Evolutionary conservation across 2,797 vertebrate genomes (phyloP).

Genomic region (Scarus forsteni): DNA sequence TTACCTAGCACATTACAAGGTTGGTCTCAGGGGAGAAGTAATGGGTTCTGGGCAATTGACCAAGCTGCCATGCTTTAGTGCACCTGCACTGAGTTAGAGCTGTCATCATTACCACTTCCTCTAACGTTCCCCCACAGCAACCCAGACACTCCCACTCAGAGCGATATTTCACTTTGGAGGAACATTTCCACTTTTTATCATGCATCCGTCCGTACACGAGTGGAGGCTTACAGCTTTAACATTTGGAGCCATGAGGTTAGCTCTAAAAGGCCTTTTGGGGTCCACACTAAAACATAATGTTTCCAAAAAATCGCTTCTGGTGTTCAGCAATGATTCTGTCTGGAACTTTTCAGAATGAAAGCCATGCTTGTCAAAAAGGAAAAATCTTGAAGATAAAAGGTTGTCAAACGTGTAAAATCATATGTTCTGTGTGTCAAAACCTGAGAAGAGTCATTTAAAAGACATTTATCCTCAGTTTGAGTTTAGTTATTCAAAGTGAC

Average conservation of each 20-base stretch:
- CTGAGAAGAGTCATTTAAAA: conserved; percentile 53
- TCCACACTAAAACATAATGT: conserved; percentile 53
- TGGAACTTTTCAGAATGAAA: conserved; percentile 61
- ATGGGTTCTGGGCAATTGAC: conserved; percentile 89
- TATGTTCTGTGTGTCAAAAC: conserved; percentile 48
- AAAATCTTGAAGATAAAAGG: conserved; percentile 45
- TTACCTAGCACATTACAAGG: conserved; percentile 86
- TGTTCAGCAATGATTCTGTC: conserved; percentile 41
- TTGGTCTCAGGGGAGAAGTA: conserved; percentile 84
- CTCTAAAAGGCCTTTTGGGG: conserved; percentile 56
- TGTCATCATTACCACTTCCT: conserved; percentile 88
- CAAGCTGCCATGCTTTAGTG: conserved; percentile 86
- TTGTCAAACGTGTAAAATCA: conserved; percentile 38
- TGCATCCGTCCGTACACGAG: conserved; percentile 44
- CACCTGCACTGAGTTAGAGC: conserved; percentile 87
- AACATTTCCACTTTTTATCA: conserved; percentile 74
- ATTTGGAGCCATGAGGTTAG: conserved; percentile 56
- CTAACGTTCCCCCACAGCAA: conserved; percentile 82
- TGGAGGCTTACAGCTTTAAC: conserved; percentile 45
- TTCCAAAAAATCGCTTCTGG: conserved; percentile 51
- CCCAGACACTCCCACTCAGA: conserved; percentile 79
- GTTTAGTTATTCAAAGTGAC: conserved; percentile 60
- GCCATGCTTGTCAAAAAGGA: conserved; percentile 16
- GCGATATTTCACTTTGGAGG: conserved; percentile 80
- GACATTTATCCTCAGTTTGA: conserved; percentile 60